Conservation (phyloP, 2,888 invertebrate species). For the Cordilura impudica region DNA sequence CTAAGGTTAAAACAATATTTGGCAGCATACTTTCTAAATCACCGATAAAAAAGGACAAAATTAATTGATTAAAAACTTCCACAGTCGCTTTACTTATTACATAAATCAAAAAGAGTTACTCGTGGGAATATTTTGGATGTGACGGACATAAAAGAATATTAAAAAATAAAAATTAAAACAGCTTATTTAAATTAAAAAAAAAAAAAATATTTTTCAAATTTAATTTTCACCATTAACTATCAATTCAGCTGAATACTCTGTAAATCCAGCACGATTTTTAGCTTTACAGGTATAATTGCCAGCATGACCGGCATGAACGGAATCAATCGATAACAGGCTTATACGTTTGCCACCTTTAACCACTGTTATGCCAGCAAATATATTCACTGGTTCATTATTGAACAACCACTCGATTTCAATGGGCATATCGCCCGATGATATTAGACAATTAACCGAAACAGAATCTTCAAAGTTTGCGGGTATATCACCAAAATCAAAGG, state of each 20-base stretch:
- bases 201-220: not conserved
- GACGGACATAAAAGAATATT: too few species aligned
- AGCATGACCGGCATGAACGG: constrained; percentile 82
- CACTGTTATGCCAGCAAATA: constrained; percentile 71
- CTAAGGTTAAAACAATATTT: not conserved
- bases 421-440: constrained; percentile 84
- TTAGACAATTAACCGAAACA: constrained; percentile 84
- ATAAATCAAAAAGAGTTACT: too few species aligned
- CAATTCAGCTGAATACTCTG: constrained; percentile 78
- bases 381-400: constrained; percentile 71
- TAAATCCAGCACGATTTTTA: constrained; percentile 80
- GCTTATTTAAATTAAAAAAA: not conserved
- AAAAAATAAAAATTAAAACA: too few species aligned
- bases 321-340: constrained; percentile 83
- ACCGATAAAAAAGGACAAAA: too few species aligned
- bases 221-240: constrained; percentile 68
- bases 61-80: too few species aligned
- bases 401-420: constrained; percentile 84
- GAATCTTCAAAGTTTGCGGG: constrained; percentile 85
- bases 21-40: too few species aligned
- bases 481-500: constrained; percentile 87
- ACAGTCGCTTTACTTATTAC: too few species aligned
- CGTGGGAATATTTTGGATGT: too few species aligned
- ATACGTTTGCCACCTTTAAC: constrained; percentile 79
- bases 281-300: constrained; percentile 84